Evolutionary conservation across 2,888 invertebrate species (phyloP).

Genomic region (Branchellion lobata): DNA sequence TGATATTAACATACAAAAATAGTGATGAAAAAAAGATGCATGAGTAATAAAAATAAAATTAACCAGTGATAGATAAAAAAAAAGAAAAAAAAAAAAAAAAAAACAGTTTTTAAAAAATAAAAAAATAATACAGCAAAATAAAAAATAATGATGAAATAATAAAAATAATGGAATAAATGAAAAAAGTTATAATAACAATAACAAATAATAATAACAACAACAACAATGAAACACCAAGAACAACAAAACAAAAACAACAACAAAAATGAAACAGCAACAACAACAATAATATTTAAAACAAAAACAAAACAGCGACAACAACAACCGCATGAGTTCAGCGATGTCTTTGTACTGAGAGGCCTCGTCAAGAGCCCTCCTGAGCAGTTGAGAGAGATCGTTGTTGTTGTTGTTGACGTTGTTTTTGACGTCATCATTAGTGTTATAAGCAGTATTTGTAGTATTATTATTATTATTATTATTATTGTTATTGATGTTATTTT

Average conservation of each 20-base stretch:
- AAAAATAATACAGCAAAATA: no score
- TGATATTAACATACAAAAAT: conserved; percentile 6
- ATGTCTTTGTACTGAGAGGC: neutral
- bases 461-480: neutral
- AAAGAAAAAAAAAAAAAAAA: no score
- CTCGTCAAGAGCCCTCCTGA: neutral
- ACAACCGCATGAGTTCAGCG: neutral
- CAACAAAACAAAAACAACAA: no score
- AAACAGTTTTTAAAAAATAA: no score
- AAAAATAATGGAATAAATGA: neutral
- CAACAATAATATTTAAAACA: no score
- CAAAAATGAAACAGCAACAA: no score
- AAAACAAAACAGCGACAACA: neutral
- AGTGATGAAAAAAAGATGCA: neutral
- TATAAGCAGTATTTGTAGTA: neutral
- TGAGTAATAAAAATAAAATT: neutral
- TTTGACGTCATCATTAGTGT: neutral
- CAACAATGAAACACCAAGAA: no score
- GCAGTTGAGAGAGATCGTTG: neutral
- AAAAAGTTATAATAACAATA: no score
- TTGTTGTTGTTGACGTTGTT: neutral
- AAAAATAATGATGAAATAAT: no score
- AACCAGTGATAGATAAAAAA: neutral
- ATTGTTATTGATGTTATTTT: neutral
- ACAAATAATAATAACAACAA: no score